Percentiles rank a stretch among this genome's conserved stretches.
Conservation (phyloP, 2,797 vertebrate species). For the Neosilurus mollespiculum region DNA sequence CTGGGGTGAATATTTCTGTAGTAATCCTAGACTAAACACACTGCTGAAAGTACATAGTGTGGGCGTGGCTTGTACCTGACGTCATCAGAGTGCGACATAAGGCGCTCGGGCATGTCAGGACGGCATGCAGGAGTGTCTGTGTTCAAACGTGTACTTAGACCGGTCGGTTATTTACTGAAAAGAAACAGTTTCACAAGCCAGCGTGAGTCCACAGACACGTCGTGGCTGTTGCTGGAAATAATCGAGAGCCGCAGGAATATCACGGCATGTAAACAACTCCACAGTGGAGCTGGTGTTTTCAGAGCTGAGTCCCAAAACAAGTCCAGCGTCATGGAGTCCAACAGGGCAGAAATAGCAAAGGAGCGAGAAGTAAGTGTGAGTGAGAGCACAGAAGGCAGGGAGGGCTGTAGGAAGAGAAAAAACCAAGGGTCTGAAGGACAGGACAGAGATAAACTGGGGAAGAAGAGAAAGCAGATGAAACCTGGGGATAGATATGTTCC, state of each 20-base stretch:
- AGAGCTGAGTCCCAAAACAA: not conserved
- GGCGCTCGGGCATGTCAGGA: not conserved
- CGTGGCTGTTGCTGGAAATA: not conserved
- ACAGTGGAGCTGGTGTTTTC: not conserved
- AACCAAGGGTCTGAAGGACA: conserved; percentile 54
- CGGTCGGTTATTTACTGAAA: not conserved
- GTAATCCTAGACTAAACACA: too few relatives aligned
- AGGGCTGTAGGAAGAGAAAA: conserved; percentile 62
- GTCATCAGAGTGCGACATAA: conserved; percentile 47
- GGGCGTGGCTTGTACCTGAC: not conserved
- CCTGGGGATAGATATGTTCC: conserved; percentile 82
- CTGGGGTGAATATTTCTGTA: too few relatives aligned
- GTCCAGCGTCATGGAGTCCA: conserved; percentile 13
- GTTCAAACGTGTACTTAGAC: not conserved
- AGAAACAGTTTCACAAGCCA: not conserved
- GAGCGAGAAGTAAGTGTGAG: not conserved
- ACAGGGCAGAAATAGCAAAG: not conserved
- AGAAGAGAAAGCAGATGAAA: conserved; percentile 68
- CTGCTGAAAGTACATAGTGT: not conserved
- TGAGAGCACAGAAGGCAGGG: conserved; percentile 24
- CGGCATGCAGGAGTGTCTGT: not conserved
- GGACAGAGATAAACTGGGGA: conserved; percentile 50
- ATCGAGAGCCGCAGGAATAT: not conserved
- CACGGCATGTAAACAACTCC: not conserved
- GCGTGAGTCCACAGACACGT: not conserved